phyloP scores from a whole-genome alignment of 2,888 invertebrate genomes.

The Megamerina dolium region DNA sequence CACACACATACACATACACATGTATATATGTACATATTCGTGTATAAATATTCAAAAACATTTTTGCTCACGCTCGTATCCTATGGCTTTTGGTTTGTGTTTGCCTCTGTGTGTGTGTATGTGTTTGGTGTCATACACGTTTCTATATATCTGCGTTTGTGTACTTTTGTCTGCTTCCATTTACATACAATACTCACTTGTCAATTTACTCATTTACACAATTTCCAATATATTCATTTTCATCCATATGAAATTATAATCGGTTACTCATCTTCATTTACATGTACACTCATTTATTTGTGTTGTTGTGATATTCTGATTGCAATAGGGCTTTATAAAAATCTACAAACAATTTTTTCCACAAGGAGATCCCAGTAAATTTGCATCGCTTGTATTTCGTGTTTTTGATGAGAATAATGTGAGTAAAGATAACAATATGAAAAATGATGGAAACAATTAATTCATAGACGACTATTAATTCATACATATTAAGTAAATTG shows the following conservation, averaged over 20 bases:
- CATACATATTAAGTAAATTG: too few relatives aligned
- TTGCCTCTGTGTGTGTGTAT: neutral
- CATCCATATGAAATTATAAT: too few relatives aligned
- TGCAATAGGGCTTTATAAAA: slow-evolving; percentile 88
- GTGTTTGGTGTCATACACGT: too few relatives aligned
- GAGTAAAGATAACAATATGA: slow-evolving; percentile 58
- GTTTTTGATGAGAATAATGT: slow-evolving; percentile 99
- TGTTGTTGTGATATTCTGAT: neutral
- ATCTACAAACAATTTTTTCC: slow-evolving; percentile 99
- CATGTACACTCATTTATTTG: slow-evolving; percentile 1
- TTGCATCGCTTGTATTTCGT: slow-evolving; percentile 94
- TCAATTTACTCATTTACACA: neutral
- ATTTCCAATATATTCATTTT: neutral
- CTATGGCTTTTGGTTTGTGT: neutral
- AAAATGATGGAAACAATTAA: too few relatives aligned
- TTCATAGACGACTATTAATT: too few relatives aligned
- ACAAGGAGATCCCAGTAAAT: slow-evolving; percentile 98
- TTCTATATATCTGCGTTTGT: too few relatives aligned
- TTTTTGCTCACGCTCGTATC: neutral
- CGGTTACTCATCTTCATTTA: neutral
- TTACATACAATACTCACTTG: neutral
- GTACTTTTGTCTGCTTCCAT: too few relatives aligned
- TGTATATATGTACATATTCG: too few relatives aligned
- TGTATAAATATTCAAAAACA: too few relatives aligned
- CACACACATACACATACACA: too few relatives aligned